Conservation (phyloP, 2,797 vertebrate species). For the Lepidocolaptes lacrymiger region DNA sequence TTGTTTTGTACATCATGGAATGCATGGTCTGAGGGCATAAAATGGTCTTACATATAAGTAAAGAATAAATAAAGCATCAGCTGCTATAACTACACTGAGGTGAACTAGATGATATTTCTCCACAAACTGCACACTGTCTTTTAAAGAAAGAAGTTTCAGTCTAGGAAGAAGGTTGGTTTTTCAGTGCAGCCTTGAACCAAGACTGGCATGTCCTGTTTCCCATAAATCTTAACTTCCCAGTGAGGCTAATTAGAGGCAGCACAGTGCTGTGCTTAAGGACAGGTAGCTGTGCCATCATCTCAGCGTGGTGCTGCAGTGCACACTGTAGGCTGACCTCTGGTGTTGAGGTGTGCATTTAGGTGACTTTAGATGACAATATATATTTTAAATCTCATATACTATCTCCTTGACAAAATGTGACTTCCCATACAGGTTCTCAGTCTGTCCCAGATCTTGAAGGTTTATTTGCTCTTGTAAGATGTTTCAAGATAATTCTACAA, state of each 20-base stretch:
- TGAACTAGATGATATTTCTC: not conserved
- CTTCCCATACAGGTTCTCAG: not conserved
- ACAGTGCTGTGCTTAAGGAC: not conserved
- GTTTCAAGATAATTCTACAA: not conserved
- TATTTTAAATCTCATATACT: not conserved
- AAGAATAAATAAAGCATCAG: not conserved
- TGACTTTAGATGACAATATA: not conserved
- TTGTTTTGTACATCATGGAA: not conserved
- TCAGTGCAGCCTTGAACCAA: not conserved
- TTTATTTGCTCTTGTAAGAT: not conserved
- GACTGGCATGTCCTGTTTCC: not conserved
- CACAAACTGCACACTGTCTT: not conserved
- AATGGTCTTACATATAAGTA: not conserved
- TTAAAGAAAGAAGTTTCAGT: not conserved
- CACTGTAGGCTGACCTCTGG: not conserved
- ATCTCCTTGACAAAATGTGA: not conserved
- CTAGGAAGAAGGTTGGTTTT: not conserved
- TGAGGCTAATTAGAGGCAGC: not conserved
- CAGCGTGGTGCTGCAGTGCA: not conserved
- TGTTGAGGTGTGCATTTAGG: not conserved
- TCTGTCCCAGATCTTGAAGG: not conserved
- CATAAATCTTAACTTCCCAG: not conserved
- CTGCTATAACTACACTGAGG: not conserved
- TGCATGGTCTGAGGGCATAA: not conserved
- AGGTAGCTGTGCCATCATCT: not conserved